Evolutionary conservation across 2,888 invertebrate species (phyloP), one percentile per base, ranked within the genome.

Genomic region (Pteria penguin): DNA sequence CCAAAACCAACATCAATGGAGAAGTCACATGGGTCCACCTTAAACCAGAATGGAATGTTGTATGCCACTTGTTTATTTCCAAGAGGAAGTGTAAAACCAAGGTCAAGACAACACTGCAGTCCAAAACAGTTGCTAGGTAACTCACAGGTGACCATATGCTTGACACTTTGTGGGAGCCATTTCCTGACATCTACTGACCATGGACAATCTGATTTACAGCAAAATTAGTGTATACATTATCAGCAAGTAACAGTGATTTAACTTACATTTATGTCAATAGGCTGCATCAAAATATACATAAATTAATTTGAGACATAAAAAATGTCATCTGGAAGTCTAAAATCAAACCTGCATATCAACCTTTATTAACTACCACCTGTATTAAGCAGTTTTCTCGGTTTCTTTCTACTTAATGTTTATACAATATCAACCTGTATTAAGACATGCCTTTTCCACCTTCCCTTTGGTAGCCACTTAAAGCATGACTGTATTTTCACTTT

Each of bases 1-100:
- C 76, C 73, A 58, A 77, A 70, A 36, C 70, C 70, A 4, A 70
- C 69, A 54, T 77, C 73, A 22, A 77, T 69, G 4, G 36, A 27
- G n/a, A 77, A 69, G 33, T 72, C 70, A 55, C 76, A 77, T 4
- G 76, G 76, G 61, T 69, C 63, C 33, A 77, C 33, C n/a, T 65
- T 68, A 58, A 77, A 77, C 72, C 73, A 73, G 60, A 77, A 77
- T 54, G 60, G 60, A 18, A 77, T 60, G 54, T 60, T 60, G 11
- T 73, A 65, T 0, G 33, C 4, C 0, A 73, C 58, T 8, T 29
- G 18, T 2, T 5, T 27, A 18, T 57, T 58, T 18, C 76, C 76
- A 3, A 77, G 26, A n/a, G 76, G 76, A 2, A 77, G 33, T 0
- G 32, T 65, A 36, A 77, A 77, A 1, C 22, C 14, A 1, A 77